Base-by-base conservation (phyloP, 2,888 invertebrate species). In the Latheticus oryzae region DNA sequence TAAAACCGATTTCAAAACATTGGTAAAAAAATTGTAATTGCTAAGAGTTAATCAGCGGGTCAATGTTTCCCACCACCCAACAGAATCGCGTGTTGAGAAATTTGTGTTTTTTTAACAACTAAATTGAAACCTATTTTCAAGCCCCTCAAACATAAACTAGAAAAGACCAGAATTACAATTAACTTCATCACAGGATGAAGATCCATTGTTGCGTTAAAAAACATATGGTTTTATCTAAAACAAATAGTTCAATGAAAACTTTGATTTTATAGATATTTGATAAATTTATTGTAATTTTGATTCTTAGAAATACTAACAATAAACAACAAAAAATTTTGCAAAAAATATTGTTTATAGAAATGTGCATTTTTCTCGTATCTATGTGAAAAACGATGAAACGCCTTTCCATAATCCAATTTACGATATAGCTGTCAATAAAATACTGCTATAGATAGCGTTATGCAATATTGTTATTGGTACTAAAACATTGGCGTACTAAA, bases 381-480 rank as follows among this genome's bases (percentile, higher is more conserved):
- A n/a, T 4, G 4, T 5, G 30, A 24, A 24, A 24, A 42, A 42
- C 26, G 23, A 15, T 11, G 24, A 16, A 26, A 42, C 8, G 16
- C 24, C 21, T 24, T 23, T 42, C 23, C 13, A 11, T 42, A 42
- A 42, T 42, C 42, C 26, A 32, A 38, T 37, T 7, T 23, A n/a
- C 16, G 8, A 26, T 32, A 55, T 32, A 50, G 26, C 21, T 48
- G 47, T 52, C 58, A 52, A 58, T 52, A 58, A 56, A 40, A 52
- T 38, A 58, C 4, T 30, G 38, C 19, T 40, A 37, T 19, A 42
- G 37, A 43, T 54, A 54, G 45, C 33, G 33, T 58, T 45, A 58
- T 58, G 52, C 37, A 58, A 58, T 58, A 40, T 40, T 26, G 16
- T 35, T 43, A 57, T 55, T 35, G 33, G 23, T 15, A 8, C 11